phyloP scores from a whole-genome alignment of 1,140 invertebrate species.

The Mactra quadrangularis region DNA sequence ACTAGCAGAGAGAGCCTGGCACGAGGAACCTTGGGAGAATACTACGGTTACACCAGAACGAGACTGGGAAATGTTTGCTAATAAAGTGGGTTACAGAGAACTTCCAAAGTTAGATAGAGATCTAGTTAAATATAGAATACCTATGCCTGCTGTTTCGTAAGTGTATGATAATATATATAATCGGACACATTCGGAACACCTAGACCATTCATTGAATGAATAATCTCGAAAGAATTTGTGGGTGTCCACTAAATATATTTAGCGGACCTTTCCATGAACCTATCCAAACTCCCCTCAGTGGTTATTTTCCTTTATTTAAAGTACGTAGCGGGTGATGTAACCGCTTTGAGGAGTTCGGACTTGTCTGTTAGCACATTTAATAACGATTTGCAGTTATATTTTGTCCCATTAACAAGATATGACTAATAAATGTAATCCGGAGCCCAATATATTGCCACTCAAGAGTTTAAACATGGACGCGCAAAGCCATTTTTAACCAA shows the following conservation, averaged over 20 bases:
- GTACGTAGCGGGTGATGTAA: neutral
- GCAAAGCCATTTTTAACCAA: too few relatives aligned
- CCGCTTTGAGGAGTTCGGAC: too few relatives aligned
- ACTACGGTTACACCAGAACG: neutral
- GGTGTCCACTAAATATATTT: neutral
- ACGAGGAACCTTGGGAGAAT: conserved; percentile 72
- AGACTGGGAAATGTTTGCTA: conserved; percentile 71
- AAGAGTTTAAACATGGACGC: too few relatives aligned
- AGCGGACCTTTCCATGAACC: neutral
- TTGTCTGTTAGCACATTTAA: too few relatives aligned
- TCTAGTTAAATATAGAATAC: conserved; percentile 68
- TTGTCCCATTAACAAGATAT: too few relatives aligned
- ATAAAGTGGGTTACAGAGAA: conserved; percentile 72
- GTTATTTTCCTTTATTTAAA: neutral
- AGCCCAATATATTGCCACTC: too few relatives aligned
- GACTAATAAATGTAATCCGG: too few relatives aligned
- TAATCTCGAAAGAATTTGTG: neutral
- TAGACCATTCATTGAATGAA: neutral
- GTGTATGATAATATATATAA: conserved; percentile 14
- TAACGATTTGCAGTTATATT: too few relatives aligned
- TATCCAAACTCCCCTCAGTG: neutral
- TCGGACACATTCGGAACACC: neutral
- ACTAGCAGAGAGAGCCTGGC: conserved; percentile 78
- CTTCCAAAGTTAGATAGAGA: conserved; percentile 67
- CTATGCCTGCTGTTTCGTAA: conserved; percentile 70